Percentiles rank a stretch among this genome's conserved stretches.
Evolutionary conservation across 2,888 invertebrate species (phyloP).

Genomic region (Ichneumoninae sp.): DNA sequence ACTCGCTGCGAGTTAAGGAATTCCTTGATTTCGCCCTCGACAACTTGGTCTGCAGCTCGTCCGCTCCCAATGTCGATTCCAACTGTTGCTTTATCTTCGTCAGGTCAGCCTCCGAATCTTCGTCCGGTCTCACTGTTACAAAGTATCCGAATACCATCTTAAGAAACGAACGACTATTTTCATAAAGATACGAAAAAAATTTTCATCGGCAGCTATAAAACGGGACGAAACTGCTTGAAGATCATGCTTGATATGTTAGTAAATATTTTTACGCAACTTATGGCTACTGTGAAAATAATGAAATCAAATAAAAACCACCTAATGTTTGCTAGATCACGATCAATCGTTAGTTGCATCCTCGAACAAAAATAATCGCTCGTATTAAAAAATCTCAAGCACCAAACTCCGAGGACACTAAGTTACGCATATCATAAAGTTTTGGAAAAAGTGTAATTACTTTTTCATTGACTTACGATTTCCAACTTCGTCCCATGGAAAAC

Average conservation of each 20-base stretch:
- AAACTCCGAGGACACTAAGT: conserved; percentile 31
- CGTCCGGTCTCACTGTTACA: conserved; percentile 79
- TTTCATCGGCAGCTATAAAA: conserved; percentile 4
- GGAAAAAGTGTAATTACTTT: conserved; percentile 77
- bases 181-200: background rate
- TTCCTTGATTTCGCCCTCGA: conserved; percentile 88
- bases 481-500: conserved; percentile 83
- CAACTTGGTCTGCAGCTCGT: conserved; percentile 89
- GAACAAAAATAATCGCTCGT: conserved; percentile 6
- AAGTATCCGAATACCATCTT: conserved; percentile 48
- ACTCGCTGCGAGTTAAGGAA: conserved; percentile 91
- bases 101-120: conserved; percentile 85
- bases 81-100: conserved; percentile 91
- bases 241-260: conserved; percentile 4
- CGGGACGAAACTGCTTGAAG: conserved; percentile 2
- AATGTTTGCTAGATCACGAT: background rate
- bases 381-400: conserved; percentile 20
- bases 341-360: background rate
- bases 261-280: conserved; percentile 1
- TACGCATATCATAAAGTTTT: conserved; percentile 58
- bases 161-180: background rate
- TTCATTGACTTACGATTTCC: conserved; percentile 83
- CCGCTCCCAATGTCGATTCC: conserved; percentile 88
- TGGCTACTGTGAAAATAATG: background rate
- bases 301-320: background rate